Conservation (phyloP, 2,113 vertebrate genomes). For the Proterorhinus semilunaris region DNA sequence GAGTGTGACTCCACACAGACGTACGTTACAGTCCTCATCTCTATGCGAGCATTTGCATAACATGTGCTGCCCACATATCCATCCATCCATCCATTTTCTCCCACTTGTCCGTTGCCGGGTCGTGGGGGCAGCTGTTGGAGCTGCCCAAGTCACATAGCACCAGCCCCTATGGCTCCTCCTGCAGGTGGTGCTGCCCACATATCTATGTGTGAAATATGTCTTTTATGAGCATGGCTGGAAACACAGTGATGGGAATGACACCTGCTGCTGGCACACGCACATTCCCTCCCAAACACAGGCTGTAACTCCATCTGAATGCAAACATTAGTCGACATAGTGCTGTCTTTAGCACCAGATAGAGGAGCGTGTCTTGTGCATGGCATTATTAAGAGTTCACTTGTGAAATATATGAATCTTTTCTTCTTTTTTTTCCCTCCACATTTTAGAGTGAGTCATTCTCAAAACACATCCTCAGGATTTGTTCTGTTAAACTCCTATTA, state of each 20-base stretch:
- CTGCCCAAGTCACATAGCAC: too few relatives aligned
- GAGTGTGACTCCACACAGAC: constrained; percentile 21
- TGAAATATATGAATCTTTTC: constrained; percentile 54
- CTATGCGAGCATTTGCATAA: constrained; percentile 9
- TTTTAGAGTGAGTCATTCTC: constrained; percentile 20
- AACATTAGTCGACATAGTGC: constrained; percentile 26
- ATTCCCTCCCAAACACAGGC: neutral
- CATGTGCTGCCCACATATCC: too few relatives aligned
- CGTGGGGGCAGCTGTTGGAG: too few relatives aligned
- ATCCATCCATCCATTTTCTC: too few relatives aligned
- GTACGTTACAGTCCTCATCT: constrained; percentile 21
- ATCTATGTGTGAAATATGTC: constrained; percentile 30
- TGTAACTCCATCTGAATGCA: constrained; percentile 8
- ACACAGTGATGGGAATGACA: constrained; percentile 16
- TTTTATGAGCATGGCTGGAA: constrained; percentile 23
- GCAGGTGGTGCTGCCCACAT: too few relatives aligned
- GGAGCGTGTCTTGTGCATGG: constrained; percentile 16
- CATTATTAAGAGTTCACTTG: neutral
- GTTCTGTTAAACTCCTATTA: constrained; percentile 34
- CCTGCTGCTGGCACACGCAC: constrained; percentile 17
- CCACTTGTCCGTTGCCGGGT: too few relatives aligned
- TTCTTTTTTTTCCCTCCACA: constrained; percentile 14
- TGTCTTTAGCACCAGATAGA: constrained; percentile 43
- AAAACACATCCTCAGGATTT: constrained; percentile 35
- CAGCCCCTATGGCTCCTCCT: too few relatives aligned